These are phyloP conservation scores for Aspiorhynchus laticeps DNA, from an alignment of 2,113 vertebrate species.

Conservation along the genomic window DNA sequence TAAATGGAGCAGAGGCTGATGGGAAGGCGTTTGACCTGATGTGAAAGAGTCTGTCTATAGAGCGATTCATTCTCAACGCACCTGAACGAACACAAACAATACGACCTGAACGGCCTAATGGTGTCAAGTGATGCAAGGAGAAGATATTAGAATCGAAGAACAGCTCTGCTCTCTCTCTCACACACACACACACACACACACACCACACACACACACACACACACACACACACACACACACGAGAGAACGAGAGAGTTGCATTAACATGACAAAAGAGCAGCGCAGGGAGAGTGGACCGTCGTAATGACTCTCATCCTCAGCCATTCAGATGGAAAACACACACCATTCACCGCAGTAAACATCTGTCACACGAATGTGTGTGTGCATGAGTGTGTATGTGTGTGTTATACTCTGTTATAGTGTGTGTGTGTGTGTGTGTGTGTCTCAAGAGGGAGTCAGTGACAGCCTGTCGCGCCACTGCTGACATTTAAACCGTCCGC, in stretches of 20 bases:
- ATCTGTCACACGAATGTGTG: constrained; percentile 61
- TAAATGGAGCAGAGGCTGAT: neutral
- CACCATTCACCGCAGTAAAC: constrained; percentile 67
- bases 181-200: no score
- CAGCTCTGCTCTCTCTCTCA: no score
- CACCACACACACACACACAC: no score
- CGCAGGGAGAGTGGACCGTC: constrained; percentile 54
- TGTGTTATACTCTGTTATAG: constrained; percentile 23
- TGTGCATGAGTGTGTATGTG: constrained; percentile 50
- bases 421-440: constrained; percentile 42
- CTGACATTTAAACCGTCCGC: constrained; percentile 28
- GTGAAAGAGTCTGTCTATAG: neutral
- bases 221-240: no score
- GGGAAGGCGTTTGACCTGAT: neutral
- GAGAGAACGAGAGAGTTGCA: constrained; percentile 29
- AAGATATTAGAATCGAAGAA: constrained; percentile 3
- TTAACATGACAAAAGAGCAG: constrained; percentile 70
- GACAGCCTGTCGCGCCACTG: constrained; percentile 51
- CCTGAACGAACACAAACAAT: constrained; percentile 2
- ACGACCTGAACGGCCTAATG: neutral
- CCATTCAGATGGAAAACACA: constrained; percentile 68
- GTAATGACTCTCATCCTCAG: constrained; percentile 64
- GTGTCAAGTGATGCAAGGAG: neutral
- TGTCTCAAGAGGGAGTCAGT: constrained; percentile 21
- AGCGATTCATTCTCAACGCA: neutral